These are phyloP conservation scores for Brachionus paranguensis DNA, from an alignment of 1,140 invertebrate genomes.

Conservation along the genomic window DNA sequence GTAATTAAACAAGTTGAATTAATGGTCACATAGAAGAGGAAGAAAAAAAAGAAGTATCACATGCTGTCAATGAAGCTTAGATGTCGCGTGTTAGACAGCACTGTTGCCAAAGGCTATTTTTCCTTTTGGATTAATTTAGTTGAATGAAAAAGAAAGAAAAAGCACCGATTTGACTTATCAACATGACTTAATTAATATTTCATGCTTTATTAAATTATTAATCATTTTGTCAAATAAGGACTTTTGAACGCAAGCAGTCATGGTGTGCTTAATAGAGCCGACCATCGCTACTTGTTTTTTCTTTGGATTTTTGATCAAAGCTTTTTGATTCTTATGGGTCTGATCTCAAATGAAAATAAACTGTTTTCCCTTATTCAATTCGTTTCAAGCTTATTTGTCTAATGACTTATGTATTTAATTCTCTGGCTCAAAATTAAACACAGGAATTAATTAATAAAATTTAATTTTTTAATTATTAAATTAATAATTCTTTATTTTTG, in stretches of 20 bases:
- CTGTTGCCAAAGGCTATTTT: not conserved
- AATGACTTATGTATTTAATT: no score
- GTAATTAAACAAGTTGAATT: not conserved
- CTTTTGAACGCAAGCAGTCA: not conserved
- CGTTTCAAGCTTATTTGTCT: no score
- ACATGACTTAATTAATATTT: slow-evolving; percentile 1
- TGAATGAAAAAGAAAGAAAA: not conserved
- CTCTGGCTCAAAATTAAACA: no score
- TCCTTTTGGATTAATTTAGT: not conserved
- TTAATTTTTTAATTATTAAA: no score
- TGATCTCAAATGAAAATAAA: not conserved
- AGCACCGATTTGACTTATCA: not conserved
- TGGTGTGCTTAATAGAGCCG: not conserved
- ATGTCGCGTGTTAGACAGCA: not conserved
- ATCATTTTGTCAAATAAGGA: slow-evolving; percentile 15
- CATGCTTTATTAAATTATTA: slow-evolving; percentile 10
- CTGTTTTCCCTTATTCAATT: not conserved
- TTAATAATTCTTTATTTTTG: no score
- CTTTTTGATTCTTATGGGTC: not conserved
- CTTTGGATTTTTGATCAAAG: not conserved
- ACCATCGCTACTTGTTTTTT: not conserved
- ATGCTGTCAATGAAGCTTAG: not conserved
- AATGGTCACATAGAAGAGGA: not conserved
- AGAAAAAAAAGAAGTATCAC: not conserved
- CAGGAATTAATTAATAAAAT: no score